Percentiles rank a stretch among this genome's conserved stretches.
Conservation (phyloP, 2,113 vertebrate species). For the Stegastes partitus region DNA sequence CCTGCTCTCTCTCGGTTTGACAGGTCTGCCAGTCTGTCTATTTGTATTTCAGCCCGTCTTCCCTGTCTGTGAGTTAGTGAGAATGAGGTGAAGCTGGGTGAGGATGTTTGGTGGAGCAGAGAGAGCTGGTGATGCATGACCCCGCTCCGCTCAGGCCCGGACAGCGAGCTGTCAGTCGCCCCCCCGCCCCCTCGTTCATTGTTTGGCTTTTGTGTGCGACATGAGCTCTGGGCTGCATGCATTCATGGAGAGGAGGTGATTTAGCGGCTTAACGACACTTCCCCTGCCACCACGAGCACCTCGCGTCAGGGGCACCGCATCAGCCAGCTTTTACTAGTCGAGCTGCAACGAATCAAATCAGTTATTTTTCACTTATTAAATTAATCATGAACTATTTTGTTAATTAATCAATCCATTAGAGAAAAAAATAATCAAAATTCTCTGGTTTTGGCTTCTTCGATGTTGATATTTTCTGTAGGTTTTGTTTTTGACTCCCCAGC, state of each 20-base stretch:
- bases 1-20: slow-evolving; percentile 32
- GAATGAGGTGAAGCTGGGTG: slow-evolving; percentile 64
- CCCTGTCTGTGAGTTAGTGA: slow-evolving; percentile 52
- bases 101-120: slow-evolving; percentile 61
- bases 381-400: no score
- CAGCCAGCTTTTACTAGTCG: slow-evolving; percentile 15
- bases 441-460: no score
- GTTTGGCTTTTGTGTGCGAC: slow-evolving; percentile 60
- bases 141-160: slow-evolving; percentile 33
- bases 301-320: slow-evolving; percentile 33
- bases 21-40: slow-evolving; percentile 58
- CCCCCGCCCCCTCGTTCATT: slow-evolving; percentile 61
- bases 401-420: no score
- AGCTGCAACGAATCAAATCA: not conserved
- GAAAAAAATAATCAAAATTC: no score
- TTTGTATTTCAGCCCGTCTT: slow-evolving; percentile 66
- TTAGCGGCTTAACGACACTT: slow-evolving; percentile 58
- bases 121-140: slow-evolving; percentile 72
- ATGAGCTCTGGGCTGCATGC: slow-evolving; percentile 32
- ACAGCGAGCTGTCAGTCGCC: slow-evolving; percentile 61
- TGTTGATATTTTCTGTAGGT: no score
- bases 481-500: no score
- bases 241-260: slow-evolving; percentile 56
- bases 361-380: no score
- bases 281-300: slow-evolving; percentile 22